Evolutionary conservation across 2,888 invertebrate species (phyloP).

Genomic region (Vesta saturnalis): DNA sequence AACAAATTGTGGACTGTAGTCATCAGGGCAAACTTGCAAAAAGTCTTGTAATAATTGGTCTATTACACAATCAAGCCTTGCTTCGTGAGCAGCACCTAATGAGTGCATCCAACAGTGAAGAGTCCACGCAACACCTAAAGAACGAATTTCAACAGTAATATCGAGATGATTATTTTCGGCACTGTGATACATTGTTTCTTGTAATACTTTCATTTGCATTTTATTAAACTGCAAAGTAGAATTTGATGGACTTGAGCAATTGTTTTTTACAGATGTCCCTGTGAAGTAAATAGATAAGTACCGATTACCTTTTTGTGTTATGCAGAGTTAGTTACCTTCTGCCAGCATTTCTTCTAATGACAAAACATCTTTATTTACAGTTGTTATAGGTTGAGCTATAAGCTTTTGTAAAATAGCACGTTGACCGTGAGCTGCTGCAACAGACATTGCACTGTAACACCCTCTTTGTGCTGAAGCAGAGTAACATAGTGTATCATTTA

Average conservation of each 20-base stretch:
- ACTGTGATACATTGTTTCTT: constrained; percentile 95
- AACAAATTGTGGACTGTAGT: constrained; percentile 88
- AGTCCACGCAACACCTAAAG: constrained; percentile 90
- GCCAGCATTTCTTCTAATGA: constrained; percentile 91
- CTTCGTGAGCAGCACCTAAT: constrained; percentile 85
- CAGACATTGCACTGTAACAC: constrained; percentile 88
- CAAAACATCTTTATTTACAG: constrained; percentile 76
- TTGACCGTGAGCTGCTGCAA: constrained; percentile 90
- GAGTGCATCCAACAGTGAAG: constrained; percentile 94
- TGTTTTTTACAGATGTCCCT: constrained; percentile 48
- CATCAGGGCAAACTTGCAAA: constrained; percentile 89
- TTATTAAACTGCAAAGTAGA: constrained; percentile 73
- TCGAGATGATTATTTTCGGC: constrained; percentile 92
- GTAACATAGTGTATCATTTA: constrained; percentile 85
- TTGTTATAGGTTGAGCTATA: constrained; percentile 76
- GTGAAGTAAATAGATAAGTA: not conserved
- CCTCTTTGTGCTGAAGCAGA: constrained; percentile 88
- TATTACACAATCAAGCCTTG: constrained; percentile 83
- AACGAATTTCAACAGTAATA: constrained; percentile 87
- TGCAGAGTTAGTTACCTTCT: constrained; percentile 76
- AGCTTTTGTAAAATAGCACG: constrained; percentile 80
- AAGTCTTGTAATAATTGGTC: constrained; percentile 91
- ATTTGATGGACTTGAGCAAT: constrained; percentile 48
- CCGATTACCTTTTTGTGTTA: constrained; percentile 5
- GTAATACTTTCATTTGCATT: constrained; percentile 83